A percentile compares a stretch with the other conserved stretches of the same genome.
Evolutionary conservation across 2,797 vertebrate genomes (phyloP).

Genomic region (Sebastes nivosus): DNA sequence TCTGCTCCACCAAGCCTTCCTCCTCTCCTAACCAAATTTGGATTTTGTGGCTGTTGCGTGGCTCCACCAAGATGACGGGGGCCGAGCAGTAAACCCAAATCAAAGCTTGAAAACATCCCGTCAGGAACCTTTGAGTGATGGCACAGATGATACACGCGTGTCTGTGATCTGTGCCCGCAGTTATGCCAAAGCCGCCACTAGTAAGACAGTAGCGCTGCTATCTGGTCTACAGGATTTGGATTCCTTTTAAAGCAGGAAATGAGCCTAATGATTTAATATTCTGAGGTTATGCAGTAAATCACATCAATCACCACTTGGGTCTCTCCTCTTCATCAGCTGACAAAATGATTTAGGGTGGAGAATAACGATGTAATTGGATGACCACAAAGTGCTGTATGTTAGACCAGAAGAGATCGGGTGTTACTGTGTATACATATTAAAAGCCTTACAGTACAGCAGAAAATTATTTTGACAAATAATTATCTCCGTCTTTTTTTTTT

Average conservation of each 20-base stretch:
- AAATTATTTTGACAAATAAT: neutral
- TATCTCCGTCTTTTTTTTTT: neutral
- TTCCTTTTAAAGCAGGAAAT: constrained; percentile 24
- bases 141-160: constrained; percentile 11
- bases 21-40: constrained; percentile 15
- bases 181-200: constrained; percentile 29
- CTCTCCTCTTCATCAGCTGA: constrained; percentile 51
- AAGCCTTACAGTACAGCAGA: neutral
- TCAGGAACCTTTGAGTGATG: constrained; percentile 34
- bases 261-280: constrained; percentile 57
- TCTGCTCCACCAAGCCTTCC: constrained; percentile 4
- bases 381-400: constrained; percentile 44
- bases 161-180: constrained; percentile 33
- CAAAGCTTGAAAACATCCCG: constrained; percentile 16
- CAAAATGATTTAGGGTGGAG: constrained; percentile 50
- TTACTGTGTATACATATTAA: neutral
- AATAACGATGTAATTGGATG: constrained; percentile 44
- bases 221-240: constrained; percentile 6
- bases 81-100: constrained; percentile 18
- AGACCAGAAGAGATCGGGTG: constrained; percentile 20
- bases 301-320: constrained; percentile 44
- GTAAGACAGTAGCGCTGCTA: constrained; percentile 12
- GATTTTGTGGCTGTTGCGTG: constrained; percentile 36
- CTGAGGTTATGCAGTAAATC: constrained; percentile 54
- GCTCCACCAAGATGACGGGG: neutral